Percentiles rank a stretch among this genome's conserved stretches.
Conservation (phyloP, 2,888 invertebrate genomes). For the Epirrita christyi region DNA sequence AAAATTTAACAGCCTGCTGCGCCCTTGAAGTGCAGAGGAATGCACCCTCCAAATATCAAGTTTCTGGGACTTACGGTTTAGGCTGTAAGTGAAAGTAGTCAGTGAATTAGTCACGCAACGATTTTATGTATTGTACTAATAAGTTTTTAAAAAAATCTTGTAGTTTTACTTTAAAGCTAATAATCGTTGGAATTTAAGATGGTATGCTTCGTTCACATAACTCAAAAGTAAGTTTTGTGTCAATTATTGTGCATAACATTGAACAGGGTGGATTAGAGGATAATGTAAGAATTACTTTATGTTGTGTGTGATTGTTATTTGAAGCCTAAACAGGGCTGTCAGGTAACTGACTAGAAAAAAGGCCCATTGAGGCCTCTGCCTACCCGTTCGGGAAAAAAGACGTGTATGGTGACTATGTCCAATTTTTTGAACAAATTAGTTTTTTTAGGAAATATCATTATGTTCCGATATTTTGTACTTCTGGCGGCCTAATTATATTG, state of each 20-base stretch:
- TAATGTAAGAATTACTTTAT: conserved; percentile 16
- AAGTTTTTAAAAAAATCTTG: no score
- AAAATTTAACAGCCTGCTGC: no score
- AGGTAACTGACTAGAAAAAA: conserved; percentile 1
- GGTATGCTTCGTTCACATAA: conserved; percentile 7
- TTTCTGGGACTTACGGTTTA: no score
- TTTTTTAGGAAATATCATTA: background rate
- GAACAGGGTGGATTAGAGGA: conserved; percentile 13
- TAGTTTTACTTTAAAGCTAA: background rate
- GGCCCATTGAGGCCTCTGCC: background rate
- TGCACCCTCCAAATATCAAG: no score
- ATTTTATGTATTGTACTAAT: no score
- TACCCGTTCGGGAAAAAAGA: no score
- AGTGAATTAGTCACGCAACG: no score
- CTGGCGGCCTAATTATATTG: conserved; percentile 1
- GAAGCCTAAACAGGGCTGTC: background rate
- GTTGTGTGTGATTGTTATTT: conserved; percentile 8
- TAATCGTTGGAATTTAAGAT: background rate
- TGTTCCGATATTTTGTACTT: no score
- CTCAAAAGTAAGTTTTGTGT: conserved; percentile 1
- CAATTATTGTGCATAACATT: conserved; percentile 9
- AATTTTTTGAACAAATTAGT: background rate
- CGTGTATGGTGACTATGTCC: no score
- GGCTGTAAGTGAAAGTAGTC: no score
- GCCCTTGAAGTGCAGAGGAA: no score